Evolutionary conservation across 2,113 vertebrate genomes (phyloP).

Genomic region (Aspidoscelis tigris): DNA sequence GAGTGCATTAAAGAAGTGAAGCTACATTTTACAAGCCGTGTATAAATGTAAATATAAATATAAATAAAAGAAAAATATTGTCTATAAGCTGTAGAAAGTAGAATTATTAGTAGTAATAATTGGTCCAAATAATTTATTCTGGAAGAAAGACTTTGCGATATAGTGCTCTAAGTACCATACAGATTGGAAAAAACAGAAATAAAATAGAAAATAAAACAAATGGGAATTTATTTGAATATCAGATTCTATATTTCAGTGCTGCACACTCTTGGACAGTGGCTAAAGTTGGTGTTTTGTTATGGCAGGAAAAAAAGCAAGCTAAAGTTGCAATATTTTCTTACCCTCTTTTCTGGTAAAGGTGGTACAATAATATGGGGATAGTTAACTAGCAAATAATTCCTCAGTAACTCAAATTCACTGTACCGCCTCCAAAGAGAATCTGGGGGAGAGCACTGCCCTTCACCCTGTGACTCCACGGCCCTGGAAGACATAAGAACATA

Average conservation of each 20-base stretch:
- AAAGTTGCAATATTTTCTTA: constrained; percentile 68
- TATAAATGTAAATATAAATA: too few relatives aligned
- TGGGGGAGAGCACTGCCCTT: constrained; percentile 84
- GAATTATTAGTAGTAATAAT: not conserved
- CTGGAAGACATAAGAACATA: constrained; percentile 67
- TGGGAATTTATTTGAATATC: not conserved
- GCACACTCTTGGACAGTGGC: not conserved
- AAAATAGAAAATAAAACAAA: not conserved
- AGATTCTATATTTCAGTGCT: not conserved
- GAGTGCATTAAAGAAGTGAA: too few relatives aligned
- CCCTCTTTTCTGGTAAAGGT: constrained; percentile 95
- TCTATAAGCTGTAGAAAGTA: not conserved
- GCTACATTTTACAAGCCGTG: too few relatives aligned
- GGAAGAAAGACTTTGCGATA: not conserved
- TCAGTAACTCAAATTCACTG: constrained; percentile 93
- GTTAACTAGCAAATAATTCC: constrained; percentile 88
- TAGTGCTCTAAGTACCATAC: not conserved
- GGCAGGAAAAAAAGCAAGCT: constrained; percentile 3
- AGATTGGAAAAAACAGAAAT: not conserved
- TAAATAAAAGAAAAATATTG: not conserved
- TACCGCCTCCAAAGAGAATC: constrained; percentile 95
- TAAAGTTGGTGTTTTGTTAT: not conserved
- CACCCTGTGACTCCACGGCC: constrained; percentile 80
- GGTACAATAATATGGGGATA: constrained; percentile 90
- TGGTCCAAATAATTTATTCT: not conserved